Evolutionary conservation across 2,113 vertebrate species (phyloP), one percentile per base, ranked within the genome.

Genomic region (Gracilinanus agilis): DNA sequence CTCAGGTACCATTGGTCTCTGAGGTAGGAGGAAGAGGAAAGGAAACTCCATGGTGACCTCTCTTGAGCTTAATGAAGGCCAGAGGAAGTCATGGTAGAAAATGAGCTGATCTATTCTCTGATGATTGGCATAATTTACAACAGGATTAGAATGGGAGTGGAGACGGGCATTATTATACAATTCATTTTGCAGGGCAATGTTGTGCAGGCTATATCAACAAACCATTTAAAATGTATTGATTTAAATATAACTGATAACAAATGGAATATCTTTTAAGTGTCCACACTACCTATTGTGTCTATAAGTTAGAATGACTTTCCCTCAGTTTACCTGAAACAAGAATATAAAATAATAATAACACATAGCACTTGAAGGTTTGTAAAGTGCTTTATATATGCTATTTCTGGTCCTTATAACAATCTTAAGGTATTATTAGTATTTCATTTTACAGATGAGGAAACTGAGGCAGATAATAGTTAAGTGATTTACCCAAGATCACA

Each of bases 241-340:
- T 27, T 90, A n/a, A 44, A 34, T 27, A 53, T 21, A 92, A 55
- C 83, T 90, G 44, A 56, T 91, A 93, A 56, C 89, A 55, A n/a
- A n/a, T 9, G 53, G 93, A 91, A 75, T 91, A 34, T 56, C 67
- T 56, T 56, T 90, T 58, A 90, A 90, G 55, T 7, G 13, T 61
- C 13, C 44, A 53, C 11, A 13, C 88, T 90, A 56, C 56, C 75
- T 9, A 0, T 83, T 25, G 8, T 25, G 9, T 44, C 3, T 54
- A 29, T 92, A 34, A 58, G 89, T 89, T 53, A 90, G 10, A 75
- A n/a, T 67, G 10, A 12, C 10, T 34, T 34, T 34, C 29, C 58
- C 58, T 27, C 58, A 29, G 61, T 92, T 67, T 54, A 92, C 44
- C 13, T 54, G 83, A 91, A 95, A 93, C 67, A 56, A 25, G 49